These are phyloP conservation scores for Yoshiicerus persimilis DNA, from an alignment of 1,140 invertebrate species.

Conservation along the genomic window DNA sequence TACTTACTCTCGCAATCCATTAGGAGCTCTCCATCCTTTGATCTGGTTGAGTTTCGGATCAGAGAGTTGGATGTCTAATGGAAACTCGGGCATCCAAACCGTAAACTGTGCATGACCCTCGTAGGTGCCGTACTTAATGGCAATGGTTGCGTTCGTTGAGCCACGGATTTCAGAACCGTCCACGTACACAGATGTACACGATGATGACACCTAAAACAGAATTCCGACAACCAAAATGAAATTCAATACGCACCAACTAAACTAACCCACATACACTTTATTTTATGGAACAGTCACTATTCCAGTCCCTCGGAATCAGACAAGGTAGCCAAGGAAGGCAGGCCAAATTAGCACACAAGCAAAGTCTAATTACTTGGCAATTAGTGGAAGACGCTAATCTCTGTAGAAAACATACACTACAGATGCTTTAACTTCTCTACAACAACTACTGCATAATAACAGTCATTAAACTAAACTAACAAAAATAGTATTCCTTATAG, in stretches of 20 bases:
- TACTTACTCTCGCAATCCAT: conserved; percentile 63
- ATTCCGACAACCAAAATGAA: not conserved
- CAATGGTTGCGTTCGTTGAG: conserved; percentile 88
- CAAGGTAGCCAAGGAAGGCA: not conserved
- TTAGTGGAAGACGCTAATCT: not conserved
- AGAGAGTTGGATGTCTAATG: conserved; percentile 82
- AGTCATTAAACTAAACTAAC: not conserved
- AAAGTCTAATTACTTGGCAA: not conserved
- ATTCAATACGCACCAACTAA: not conserved
- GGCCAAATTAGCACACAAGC: not conserved
- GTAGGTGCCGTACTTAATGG: conserved; percentile 91
- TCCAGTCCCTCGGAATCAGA: not conserved
- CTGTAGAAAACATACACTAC: not conserved
- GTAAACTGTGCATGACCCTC: conserved; percentile 83
- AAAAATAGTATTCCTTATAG: too few species aligned
- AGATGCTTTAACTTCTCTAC: too few species aligned
- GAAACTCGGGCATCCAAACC: conserved; percentile 96
- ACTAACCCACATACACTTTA: not conserved
- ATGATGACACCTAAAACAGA: conserved; percentile 78
- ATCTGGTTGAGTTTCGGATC: conserved; percentile 89
- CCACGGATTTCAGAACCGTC: conserved; percentile 94
- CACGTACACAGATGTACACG: conserved; percentile 93
- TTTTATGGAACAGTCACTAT: not conserved
- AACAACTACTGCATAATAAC: not conserved
- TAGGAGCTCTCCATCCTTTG: conserved; percentile 82